A percentile compares a stretch with the other conserved stretches of the same genome.
These are phyloP conservation scores for Abrostola triplasia DNA, from an alignment of 2,888 invertebrate species.

Conservation along the genomic window DNA sequence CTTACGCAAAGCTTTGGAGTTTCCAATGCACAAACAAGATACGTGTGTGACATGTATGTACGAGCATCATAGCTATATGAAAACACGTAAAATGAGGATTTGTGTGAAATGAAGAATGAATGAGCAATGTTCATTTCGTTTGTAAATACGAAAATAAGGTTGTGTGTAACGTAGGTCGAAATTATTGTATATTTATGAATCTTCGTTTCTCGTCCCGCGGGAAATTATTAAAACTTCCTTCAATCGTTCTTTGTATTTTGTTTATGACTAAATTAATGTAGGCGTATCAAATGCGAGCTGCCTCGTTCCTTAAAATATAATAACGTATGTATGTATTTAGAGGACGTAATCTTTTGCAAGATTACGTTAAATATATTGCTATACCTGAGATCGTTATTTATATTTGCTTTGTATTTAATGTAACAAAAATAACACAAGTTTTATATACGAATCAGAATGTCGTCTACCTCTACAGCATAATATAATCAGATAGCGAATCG, in stretches of 20 bases:
- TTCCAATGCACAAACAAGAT: not conserved
- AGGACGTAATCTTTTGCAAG: no score
- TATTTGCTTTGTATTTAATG: no score
- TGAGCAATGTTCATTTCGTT: slow-evolving; percentile 32
- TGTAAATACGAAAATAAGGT: slow-evolving; percentile 31
- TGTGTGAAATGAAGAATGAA: slow-evolving; percentile 29
- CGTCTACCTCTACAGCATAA: no score
- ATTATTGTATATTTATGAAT: slow-evolving; percentile 52
- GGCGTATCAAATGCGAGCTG: not conserved
- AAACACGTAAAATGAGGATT: no score
- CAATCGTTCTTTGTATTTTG: slow-evolving; percentile 9
- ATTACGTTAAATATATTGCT: no score
- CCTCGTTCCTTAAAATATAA: no score
- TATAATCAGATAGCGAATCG: no score
- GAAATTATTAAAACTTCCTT: slow-evolving; percentile 47
- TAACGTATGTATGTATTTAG: no score
- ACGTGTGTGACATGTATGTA: not conserved
- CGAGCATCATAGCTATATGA: slow-evolving; percentile 4
- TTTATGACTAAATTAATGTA: slow-evolving; percentile 6
- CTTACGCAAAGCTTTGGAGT: not conserved
- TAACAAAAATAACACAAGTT: no score
- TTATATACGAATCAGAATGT: no score
- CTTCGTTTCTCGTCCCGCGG: slow-evolving; percentile 29
- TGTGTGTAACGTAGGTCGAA: slow-evolving; percentile 33
- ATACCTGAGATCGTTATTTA: no score